Evolutionary conservation across 2,888 invertebrate species (phyloP), one percentile per base, ranked within the genome.

Genomic region (Listrodromus nycthemerus): DNA sequence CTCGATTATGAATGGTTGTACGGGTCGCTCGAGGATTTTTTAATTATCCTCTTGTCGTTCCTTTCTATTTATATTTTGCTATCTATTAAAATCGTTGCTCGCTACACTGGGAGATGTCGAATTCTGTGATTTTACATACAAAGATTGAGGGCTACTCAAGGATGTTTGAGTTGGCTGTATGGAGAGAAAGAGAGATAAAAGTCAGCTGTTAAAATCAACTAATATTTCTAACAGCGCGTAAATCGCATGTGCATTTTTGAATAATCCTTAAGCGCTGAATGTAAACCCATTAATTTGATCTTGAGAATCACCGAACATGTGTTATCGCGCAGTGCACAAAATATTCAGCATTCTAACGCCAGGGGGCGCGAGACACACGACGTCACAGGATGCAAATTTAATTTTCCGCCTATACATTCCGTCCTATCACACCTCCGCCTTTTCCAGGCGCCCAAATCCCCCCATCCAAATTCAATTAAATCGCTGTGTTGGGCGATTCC

Each of bases 351-450:
- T 33, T 27, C 52, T 55, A 52, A 13, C 50, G 77, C 16, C 76
- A 48, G 66, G 83, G 71, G 66, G 67, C 55, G 69, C 83, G 75
- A 74, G 61, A 81, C 69, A 52, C 58, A 75, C 85, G 83, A 80
- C 74, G 80, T 85, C 84, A 85, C 86, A 88, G 85, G 85, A 87
- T 86, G 86, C 84, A 87, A 89, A 89, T 88, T 90, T 73, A 87
- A 90, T 90, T 89, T 89, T 71, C 85, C 78, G 85, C 79, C 74
- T 84, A 58, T 75, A 65, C 77, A 50, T 61, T 78, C 21, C 58
- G 10, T 50, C 45, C 33, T 67, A 80, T 83, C 75, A 48, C 61
- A 45, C 63, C 74, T 75, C 71, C 58, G 66, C 61, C 65, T 19
- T 5, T 66, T n/a, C 63, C 13, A 24, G 45, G 5, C 13, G 16